Evolutionary conservation across 2,888 invertebrate genomes (phyloP).

Genomic region (Spodoptera littoralis): DNA sequence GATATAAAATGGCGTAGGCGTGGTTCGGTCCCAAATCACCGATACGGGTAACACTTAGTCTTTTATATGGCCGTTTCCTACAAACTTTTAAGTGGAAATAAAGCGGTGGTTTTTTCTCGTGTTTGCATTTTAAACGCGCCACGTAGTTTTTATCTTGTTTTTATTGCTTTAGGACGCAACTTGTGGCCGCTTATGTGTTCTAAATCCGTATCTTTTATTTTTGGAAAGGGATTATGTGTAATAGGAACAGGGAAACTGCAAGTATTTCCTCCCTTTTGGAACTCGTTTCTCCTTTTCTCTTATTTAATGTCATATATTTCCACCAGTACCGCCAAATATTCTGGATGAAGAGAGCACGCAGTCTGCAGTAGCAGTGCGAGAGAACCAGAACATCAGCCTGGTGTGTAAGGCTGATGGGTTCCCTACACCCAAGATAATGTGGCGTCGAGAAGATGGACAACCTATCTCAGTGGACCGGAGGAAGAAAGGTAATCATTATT

Average conservation of each 20-base stretch:
- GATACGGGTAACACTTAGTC: conserved; percentile 71
- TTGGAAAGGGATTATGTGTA: conserved; percentile 41
- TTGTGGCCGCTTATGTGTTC: conserved; percentile 58
- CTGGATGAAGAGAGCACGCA: conserved; percentile 96
- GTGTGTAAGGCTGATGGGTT: conserved; percentile 97
- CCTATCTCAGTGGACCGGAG: conserved; percentile 95
- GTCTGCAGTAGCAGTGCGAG: conserved; percentile 96
- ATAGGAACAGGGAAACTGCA: conserved; percentile 11
- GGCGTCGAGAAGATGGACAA: conserved; percentile 97
- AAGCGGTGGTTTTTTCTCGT: conserved; percentile 67
- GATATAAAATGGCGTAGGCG: conserved; percentile 58
- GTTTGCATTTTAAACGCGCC: conserved; percentile 64
- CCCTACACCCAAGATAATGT: conserved; percentile 97
- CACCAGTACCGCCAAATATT: conserved; percentile 97
- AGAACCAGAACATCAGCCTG: conserved; percentile 97
- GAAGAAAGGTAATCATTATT: conserved; percentile 92
- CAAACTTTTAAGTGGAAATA: conserved; percentile 79
- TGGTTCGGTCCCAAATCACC: conserved; percentile 67
- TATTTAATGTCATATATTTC: conserved; percentile 25
- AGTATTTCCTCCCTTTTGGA: conserved; percentile 3
- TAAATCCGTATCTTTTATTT: conserved; percentile 56
- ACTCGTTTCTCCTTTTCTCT: background rate
- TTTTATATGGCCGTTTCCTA: conserved; percentile 71
- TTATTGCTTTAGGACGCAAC: conserved; percentile 63
- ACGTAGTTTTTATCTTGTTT: conserved; percentile 68